Base-by-base conservation (phyloP, 2,797 vertebrate genomes). In the Sebastes alutus region DNA sequence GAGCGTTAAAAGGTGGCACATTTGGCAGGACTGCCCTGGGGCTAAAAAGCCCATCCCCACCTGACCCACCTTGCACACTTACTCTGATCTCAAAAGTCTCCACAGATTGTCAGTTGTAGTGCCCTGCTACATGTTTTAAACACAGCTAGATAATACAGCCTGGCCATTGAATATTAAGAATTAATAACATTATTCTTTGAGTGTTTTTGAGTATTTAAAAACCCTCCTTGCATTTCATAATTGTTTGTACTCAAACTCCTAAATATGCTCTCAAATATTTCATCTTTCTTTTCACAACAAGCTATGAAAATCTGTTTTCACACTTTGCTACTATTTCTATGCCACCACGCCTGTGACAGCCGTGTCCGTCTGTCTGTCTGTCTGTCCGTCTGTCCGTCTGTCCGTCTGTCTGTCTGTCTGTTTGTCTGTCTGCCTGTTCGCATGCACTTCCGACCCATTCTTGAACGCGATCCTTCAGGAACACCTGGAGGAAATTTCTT, bases 1-100 rank as follows among this genome's bases (percentile, higher is more conserved):
- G 93, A 90, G 92, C 89, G 63, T 88, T 92, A 93, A 94, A 91
- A 90, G 83, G 81, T 75, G 74, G 74, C 68, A 80, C 89, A 90
- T 93, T 93, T 91, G 88, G 92, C 91, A 89, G 77, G 83, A 63
- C 81, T 80, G 23, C 69, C 92, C 87, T 84, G 16, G 63, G 92
- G 92, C 89, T 75, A 88, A 88, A 90, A 87, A 74, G 65, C 61
- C 60, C 78, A 72, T 82, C 75, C 79, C 76, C 64, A 83, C 58
- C 68, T 81, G 68, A 67, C 64, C 38, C 72, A 61, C 58, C 68
- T 65, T 10, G 54, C 64, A 54, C 61, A 70, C 42, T 12, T 55
- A 2, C 35, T 80, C 27, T 33, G 42, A 32, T 65, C 65, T 73
- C n/a, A 59, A 67, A 62, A 68, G 16, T 67, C 71, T 77, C 67